Evolutionary conservation across 2,888 invertebrate genomes (phyloP), one percentile per base, ranked within the genome.

Genomic region (Oscheius sp.): DNA sequence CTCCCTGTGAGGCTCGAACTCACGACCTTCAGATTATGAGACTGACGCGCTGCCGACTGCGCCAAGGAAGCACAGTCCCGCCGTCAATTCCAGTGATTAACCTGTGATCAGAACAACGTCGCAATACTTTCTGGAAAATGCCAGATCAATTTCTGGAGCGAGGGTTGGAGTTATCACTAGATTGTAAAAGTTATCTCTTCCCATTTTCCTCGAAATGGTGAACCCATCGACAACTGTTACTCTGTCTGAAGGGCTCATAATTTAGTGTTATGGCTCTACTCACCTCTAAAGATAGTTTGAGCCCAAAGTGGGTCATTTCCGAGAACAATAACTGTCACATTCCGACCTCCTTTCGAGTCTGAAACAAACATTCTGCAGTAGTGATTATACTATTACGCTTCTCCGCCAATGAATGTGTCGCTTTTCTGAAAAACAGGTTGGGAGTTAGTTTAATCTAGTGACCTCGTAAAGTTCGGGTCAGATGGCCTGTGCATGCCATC

Each of bases 1-100:
- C 85, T 84, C 82, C 82, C 80, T 82, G 94, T 94, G 94, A 94
- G 94, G 94, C 93, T 94, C 94, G 94, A 94, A 94, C 94, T 94
- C 94, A 94, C 94, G 94, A 94, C 94, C 94, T 94, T 94, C 93
- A 93, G 93, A 94, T 93, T 93, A 93, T 93, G 93, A 93, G 93
- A 94, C 93, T 93, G 93, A 93, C 93, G 93, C 94, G 93, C 93
- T 94, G 92, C 93, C 93, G 93, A 93, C 93, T 94, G 93, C 93
- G 85, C 85, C 84, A 85, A 81, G 82, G 81, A 82, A 81, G 84
- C 82, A 11, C 35, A 50, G 21, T 60, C 33, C 33, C 1, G 51
- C 32, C 1, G 50, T 47, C 47, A 32, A 65, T 29, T 32, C 42
- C n/a, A 1, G 47, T 50, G 57, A 2, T 37, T 33, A 53, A 77